Evolutionary conservation across 2,797 vertebrate species (phyloP).

Genomic region (Zenarchopterus dispar): DNA sequence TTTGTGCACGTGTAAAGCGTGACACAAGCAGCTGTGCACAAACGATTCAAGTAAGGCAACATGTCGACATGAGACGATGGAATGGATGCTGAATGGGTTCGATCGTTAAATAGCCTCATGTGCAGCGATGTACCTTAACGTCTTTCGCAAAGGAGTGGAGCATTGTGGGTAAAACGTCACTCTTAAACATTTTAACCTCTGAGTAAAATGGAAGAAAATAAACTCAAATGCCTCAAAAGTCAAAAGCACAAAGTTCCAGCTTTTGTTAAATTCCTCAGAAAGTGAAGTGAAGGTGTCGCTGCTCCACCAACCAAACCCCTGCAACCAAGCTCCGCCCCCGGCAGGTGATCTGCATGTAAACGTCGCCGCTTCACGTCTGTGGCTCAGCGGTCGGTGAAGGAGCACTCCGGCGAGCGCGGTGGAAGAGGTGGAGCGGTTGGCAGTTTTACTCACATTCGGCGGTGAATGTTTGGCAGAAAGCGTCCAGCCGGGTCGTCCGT

Average conservation of each 20-base stretch:
- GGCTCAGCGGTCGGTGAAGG: conserved; percentile 39
- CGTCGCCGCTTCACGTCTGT: conserved; percentile 52
- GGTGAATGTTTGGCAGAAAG: neutral
- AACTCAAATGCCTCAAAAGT: conserved; percentile 17
- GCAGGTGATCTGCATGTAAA: conserved; percentile 72
- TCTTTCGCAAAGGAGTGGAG: conserved; percentile 17
- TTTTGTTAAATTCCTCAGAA: neutral
- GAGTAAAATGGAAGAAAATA: neutral
- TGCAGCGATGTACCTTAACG: conserved; percentile 36
- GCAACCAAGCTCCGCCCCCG: conserved; percentile 22
- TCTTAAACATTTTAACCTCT: conserved; percentile 6
- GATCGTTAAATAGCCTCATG: conserved; percentile 35
- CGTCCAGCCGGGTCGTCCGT: too few relatives aligned
- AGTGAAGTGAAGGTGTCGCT: too few relatives aligned
- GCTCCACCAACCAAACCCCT: neutral
- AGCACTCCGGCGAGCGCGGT: conserved; percentile 24
- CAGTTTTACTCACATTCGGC: conserved; percentile 76
- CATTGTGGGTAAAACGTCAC: conserved; percentile 30
- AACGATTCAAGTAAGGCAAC: conserved; percentile 81
- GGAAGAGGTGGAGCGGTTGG: conserved; percentile 57
- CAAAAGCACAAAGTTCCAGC: conserved; percentile 14
- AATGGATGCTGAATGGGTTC: conserved; percentile 48
- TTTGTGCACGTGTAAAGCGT: conserved; percentile 16
- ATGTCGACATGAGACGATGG: conserved; percentile 67
- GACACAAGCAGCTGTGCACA: conserved; percentile 53